Conservation (phyloP, 2,888 invertebrate genomes). For the Ferrisia virgata region DNA sequence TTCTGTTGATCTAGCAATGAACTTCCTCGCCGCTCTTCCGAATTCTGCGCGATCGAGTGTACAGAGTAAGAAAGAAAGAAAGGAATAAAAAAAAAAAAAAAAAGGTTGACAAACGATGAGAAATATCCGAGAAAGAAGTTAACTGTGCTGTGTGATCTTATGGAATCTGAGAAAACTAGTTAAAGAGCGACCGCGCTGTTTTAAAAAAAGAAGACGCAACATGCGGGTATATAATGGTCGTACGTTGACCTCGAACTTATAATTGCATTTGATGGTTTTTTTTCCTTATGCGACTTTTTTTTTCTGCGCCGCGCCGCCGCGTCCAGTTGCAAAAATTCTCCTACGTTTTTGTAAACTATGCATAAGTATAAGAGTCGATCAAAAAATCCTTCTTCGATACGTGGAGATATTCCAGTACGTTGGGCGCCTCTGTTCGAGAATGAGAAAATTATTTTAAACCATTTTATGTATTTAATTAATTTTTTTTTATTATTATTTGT, state of each 20-base stretch:
- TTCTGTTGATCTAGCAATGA: slow-evolving; percentile 43
- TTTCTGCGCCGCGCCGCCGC: neutral
- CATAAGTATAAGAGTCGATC: neutral
- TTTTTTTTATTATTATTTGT: neutral
- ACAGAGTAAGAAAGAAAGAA: slow-evolving; percentile 31
- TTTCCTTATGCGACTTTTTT: slow-evolving; percentile 11
- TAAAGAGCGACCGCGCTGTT: slow-evolving; percentile 36
- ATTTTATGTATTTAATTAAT: neutral
- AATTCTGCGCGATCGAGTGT: slow-evolving; percentile 17
- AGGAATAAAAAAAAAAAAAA: slow-evolving; percentile 31
- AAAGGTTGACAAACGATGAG: slow-evolving; percentile 44
- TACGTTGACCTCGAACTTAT: slow-evolving; percentile 43
- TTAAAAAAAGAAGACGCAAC: slow-evolving; percentile 24
- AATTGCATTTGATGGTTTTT: slow-evolving; percentile 39
- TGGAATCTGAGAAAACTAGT: slow-evolving; percentile 43
- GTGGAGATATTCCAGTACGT: neutral
- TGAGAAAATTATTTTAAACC: too few relatives aligned
- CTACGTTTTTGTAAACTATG: neutral
- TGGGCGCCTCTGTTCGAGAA: slow-evolving; percentile 19
- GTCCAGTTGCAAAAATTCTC: slow-evolving; percentile 20
- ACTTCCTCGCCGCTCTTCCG: slow-evolving; percentile 41
- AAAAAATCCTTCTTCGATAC: neutral
- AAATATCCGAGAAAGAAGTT: slow-evolving; percentile 42
- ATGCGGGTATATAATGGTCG: slow-evolving; percentile 43
- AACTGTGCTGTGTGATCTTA: slow-evolving; percentile 44